phyloP scores from a whole-genome alignment of 2,113 vertebrate species.

The Hemicordylus capensis region DNA sequence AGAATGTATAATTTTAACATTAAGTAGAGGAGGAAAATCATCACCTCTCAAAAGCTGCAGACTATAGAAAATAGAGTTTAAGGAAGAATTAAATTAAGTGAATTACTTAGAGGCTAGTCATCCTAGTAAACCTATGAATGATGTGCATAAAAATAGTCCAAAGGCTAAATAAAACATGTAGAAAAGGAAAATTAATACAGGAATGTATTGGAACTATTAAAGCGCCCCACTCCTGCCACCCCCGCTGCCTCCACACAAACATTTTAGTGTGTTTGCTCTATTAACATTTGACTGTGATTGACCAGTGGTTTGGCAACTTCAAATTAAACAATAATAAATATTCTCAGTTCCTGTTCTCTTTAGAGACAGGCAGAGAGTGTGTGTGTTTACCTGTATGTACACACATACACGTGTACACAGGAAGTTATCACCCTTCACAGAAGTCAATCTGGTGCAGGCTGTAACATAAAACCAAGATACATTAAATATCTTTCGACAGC shows the following conservation, averaged over 20 bases:
- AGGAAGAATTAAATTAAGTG: accelerated
- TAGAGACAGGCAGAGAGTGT: not conserved
- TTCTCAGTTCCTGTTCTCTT: not conserved
- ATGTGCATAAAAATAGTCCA: not conserved
- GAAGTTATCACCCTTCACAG: no score
- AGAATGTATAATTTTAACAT: not conserved
- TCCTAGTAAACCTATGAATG: not conserved
- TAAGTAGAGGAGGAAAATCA: not conserved
- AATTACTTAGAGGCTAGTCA: not conserved
- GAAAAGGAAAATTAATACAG: not conserved
- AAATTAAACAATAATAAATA: not conserved
- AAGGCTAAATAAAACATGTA: not conserved
- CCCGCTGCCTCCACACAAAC: no score
- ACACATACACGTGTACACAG: not conserved
- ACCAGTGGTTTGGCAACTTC: not conserved
- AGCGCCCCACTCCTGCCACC: not conserved
- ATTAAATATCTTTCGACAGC: no score
- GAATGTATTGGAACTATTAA: not conserved
- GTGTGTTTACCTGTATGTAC: no score
- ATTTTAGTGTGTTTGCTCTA: not conserved
- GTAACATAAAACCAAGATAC: no score
- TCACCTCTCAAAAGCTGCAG: no score
- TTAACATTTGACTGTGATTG: constrained; percentile 20
- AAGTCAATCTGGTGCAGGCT: no score
- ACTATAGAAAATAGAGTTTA: not conserved